These are phyloP conservation scores for Rambutsinella grinnellia DNA, from an alignment of 2,888 invertebrate species.

Conservation along the genomic window DNA sequence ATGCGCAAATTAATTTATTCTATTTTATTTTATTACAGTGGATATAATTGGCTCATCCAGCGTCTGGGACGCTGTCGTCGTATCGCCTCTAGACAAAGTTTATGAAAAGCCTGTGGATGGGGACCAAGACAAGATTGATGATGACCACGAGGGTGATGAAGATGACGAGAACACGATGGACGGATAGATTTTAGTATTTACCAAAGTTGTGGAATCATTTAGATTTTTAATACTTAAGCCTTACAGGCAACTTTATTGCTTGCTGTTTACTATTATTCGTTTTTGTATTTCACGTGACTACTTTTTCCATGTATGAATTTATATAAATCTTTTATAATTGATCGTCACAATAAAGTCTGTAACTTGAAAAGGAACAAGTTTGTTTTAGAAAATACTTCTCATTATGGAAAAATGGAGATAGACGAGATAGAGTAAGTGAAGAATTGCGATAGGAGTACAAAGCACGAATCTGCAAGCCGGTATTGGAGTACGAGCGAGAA, in stretches of 20 bases:
- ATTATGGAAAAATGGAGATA: slow-evolving; percentile 73
- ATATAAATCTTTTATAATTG: too few species aligned
- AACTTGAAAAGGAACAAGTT: neutral
- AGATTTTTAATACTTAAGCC: neutral
- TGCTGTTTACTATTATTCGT: neutral
- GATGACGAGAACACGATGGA: slow-evolving; percentile 76
- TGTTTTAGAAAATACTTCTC: slow-evolving; percentile 61
- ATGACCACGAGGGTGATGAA: slow-evolving; percentile 72
- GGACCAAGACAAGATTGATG: slow-evolving; percentile 69
- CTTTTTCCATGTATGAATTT: neutral
- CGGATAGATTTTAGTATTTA: slow-evolving; percentile 14
- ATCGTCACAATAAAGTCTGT: too few species aligned
- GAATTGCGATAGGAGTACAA: slow-evolving; percentile 70
- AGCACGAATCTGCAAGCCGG: slow-evolving; percentile 72
- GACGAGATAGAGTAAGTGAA: slow-evolving; percentile 72
- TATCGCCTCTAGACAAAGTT: slow-evolving; percentile 93
- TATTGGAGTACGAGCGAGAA: slow-evolving; percentile 70
- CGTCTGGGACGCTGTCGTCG: slow-evolving; percentile 96
- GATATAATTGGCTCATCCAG: slow-evolving; percentile 89
- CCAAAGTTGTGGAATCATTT: too few species aligned
- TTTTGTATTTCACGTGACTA: neutral
- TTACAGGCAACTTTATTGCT: neutral
- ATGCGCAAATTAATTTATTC: neutral
- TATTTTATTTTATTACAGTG: slow-evolving; percentile 65
- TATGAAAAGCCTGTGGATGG: slow-evolving; percentile 86